These are phyloP conservation scores for Aplochiton taeniatus DNA, from an alignment of 2,797 vertebrate genomes.

Conservation along the genomic window DNA sequence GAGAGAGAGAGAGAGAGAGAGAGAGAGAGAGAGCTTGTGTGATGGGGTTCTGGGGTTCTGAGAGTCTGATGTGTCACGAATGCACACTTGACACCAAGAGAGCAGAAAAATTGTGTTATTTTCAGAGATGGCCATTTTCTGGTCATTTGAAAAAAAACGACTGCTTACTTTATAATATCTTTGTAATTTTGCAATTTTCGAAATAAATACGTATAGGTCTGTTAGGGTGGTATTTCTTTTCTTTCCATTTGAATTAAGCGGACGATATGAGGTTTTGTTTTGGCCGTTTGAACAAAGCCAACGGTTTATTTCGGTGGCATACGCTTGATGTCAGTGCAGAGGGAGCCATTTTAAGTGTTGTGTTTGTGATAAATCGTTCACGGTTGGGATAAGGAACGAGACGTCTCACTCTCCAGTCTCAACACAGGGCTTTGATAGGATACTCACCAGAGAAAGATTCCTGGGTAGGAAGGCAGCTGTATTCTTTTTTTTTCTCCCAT, in stretches of 20 bases:
- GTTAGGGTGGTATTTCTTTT: conserved; percentile 26
- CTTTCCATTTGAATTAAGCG: conserved; percentile 24
- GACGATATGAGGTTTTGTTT: conserved; percentile 27
- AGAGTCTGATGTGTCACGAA: conserved; percentile 73
- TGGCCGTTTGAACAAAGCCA: conserved; percentile 45
- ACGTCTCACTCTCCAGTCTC: conserved; percentile 57
- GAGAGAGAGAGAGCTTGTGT: conserved; percentile 42
- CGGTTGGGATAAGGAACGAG: conserved; percentile 43
- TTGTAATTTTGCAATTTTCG: background rate
- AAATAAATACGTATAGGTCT: conserved; percentile 20
- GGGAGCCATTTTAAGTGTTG: conserved; percentile 53
- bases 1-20: conserved; percentile 62
- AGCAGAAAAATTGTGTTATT: conserved; percentile 29
- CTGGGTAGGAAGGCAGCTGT: conserved; percentile 45
- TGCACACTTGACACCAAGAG: conserved; percentile 69
- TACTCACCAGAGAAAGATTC: conserved; percentile 54
- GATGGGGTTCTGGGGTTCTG: no score
- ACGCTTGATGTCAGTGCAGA: conserved; percentile 35
- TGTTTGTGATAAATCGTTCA: conserved; percentile 55
- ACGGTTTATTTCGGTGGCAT: conserved; percentile 46
- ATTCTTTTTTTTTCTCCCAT: conserved; percentile 66
- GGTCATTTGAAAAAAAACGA: conserved; percentile 42
- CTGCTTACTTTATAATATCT: conserved; percentile 2
- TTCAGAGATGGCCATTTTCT: conserved; percentile 44
- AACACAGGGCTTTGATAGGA: conserved; percentile 59